Evolutionary conservation across 1,140 invertebrate species (phyloP).

Genomic region (Platorchestia sp.): DNA sequence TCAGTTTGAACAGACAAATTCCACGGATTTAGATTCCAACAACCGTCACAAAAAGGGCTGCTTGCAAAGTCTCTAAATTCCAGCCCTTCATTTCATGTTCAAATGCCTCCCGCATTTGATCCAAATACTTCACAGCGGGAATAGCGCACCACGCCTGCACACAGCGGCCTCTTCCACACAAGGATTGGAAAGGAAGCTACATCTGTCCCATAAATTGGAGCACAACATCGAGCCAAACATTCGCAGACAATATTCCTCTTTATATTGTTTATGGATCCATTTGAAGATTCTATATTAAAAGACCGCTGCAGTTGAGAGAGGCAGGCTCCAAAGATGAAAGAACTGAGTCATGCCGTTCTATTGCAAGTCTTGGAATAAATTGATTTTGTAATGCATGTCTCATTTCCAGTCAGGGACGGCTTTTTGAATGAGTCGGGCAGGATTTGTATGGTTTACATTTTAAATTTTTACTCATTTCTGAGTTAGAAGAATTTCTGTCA

Average conservation of each 20-base stretch:
- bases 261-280: conserved; percentile 53
- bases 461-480: background rate
- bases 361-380: background rate
- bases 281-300: conserved; percentile 52
- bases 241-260: conserved; percentile 44
- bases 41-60: background rate
- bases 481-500: background rate
- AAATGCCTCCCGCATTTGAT: background rate
- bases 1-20: background rate
- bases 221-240: conserved; percentile 27
- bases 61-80: background rate
- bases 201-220: conserved; percentile 27
- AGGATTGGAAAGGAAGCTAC: conserved; percentile 47
- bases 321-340: background rate
- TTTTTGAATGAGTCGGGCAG: background rate
- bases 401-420: background rate
- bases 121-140: background rate
- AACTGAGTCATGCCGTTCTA: background rate
- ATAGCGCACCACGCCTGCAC: background rate
- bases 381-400: background rate
- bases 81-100: background rate
- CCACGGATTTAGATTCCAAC: background rate
- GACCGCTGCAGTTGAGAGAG: conserved; percentile 25
- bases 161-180: background rate
- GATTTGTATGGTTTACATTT: background rate